Evolutionary conservation across 2,888 invertebrate genomes (phyloP).

Genomic region (Eupithecia tripunctaria): DNA sequence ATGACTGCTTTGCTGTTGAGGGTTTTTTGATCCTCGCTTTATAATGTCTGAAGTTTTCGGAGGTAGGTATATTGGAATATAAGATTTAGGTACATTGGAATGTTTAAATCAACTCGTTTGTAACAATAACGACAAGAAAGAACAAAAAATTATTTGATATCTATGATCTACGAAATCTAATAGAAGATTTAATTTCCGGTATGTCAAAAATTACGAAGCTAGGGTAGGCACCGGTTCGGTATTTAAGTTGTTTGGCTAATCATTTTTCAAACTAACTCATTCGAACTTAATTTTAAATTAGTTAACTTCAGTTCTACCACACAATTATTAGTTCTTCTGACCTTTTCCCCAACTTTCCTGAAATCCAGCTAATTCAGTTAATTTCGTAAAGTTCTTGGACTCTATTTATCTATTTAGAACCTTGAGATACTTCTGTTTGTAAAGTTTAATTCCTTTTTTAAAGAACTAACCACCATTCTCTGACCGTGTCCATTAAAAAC

Average conservation of each 20-base stretch:
- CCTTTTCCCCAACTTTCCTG: background rate
- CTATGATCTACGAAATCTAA: background rate
- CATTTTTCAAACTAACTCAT: background rate
- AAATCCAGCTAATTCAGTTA: too few relatives aligned
- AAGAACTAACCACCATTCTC: too few relatives aligned
- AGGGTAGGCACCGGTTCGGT: background rate
- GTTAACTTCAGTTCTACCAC: background rate
- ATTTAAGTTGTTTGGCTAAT: background rate
- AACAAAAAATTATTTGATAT: too few relatives aligned
- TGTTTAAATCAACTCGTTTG: background rate
- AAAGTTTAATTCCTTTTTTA: too few relatives aligned
- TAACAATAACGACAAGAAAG: background rate
- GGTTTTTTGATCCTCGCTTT: background rate
- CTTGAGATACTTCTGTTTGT: too few relatives aligned
- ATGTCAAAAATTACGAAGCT: background rate
- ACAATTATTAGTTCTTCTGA: background rate
- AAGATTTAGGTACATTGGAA: too few relatives aligned
- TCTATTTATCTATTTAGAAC: too few relatives aligned
- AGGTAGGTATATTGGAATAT: background rate
- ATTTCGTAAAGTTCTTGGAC: too few relatives aligned
- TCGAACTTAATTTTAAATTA: background rate
- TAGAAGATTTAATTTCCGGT: too few relatives aligned
- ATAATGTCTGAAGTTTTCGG: background rate
- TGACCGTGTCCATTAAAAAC: too few relatives aligned
- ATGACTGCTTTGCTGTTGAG: slow-evolving; percentile 37